These are phyloP conservation scores for Linnaemya vulpina DNA, from an alignment of 2,888 invertebrate species.

Conservation along the genomic window DNA sequence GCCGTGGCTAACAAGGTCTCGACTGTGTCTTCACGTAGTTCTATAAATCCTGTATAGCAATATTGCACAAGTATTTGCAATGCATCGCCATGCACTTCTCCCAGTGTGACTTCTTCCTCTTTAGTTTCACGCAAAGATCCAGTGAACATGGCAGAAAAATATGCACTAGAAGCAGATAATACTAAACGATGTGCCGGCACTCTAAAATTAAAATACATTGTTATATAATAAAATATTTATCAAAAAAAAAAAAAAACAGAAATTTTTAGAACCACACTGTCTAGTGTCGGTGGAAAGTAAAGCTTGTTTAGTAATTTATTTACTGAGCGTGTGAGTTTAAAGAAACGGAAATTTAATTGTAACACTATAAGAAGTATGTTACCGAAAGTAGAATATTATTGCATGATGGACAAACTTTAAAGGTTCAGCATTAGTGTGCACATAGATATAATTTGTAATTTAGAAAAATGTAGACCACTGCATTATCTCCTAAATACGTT, in stretches of 20 bases:
- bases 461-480: no score
- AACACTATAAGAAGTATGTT: no score
- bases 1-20: constrained; percentile 94
- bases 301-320: no score
- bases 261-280: not conserved
- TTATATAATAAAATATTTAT: not conserved
- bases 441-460: no score
- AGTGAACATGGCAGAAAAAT: constrained; percentile 98
- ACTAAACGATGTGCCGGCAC: constrained; percentile 94
- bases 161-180: constrained; percentile 95
- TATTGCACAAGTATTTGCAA: constrained; percentile 93
- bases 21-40: constrained; percentile 95
- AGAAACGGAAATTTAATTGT: no score
- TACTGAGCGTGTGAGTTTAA: no score
- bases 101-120: constrained; percentile 92
- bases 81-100: constrained; percentile 93
- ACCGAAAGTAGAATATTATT: no score
- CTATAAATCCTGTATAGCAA: constrained; percentile 92
- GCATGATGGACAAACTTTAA: no score
- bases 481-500: not conserved
- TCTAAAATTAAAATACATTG: constrained; percentile 80
- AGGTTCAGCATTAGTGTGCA: no score
- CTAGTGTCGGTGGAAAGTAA: no score
- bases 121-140: constrained; percentile 92
- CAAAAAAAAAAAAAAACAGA: not conserved